A percentile compares a stretch with the other conserved stretches of the same genome.
Conservation (phyloP, 2,797 vertebrate genomes). For the Lutjanus argentimaculatus region DNA sequence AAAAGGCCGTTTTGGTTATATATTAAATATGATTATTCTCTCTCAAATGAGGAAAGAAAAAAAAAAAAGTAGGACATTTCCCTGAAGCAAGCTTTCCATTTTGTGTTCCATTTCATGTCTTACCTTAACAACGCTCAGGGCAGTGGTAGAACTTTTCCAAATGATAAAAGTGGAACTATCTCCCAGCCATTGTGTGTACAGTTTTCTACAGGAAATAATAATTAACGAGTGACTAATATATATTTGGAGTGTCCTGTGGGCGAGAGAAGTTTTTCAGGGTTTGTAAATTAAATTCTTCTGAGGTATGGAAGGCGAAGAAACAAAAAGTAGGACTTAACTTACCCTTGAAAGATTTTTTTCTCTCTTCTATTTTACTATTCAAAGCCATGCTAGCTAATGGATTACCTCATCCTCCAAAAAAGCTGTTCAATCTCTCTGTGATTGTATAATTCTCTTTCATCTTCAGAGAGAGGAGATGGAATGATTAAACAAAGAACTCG, state of each 20-base stretch:
- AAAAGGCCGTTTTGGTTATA: constrained; percentile 30
- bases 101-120: constrained; percentile 59
- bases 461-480: constrained; percentile 78
- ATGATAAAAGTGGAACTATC: constrained; percentile 60
- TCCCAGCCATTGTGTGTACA: constrained; percentile 54
- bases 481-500: constrained; percentile 78
- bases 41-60: constrained; percentile 44
- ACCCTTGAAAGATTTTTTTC: constrained; percentile 54
- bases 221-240: constrained; percentile 69
- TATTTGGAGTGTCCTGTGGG: constrained; percentile 49
- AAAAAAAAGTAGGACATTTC: constrained; percentile 52
- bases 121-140: constrained; percentile 63
- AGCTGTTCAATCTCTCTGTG: constrained; percentile 72
- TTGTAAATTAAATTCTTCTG: constrained; percentile 66
- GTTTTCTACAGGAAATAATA: constrained; percentile 64
- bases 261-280: constrained; percentile 57
- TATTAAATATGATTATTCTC: constrained; percentile 60
- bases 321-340: constrained; percentile 64
- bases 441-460: constrained; percentile 87
- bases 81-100: constrained; percentile 62
- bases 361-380: constrained; percentile 73
- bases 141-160: constrained; percentile 50
- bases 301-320: constrained; percentile 43
- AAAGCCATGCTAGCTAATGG: constrained; percentile 78
- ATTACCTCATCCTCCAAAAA: constrained; percentile 84